These are phyloP conservation scores for Mongoloraphidia duomilia DNA, from an alignment of 2,888 invertebrate genomes.

Conservation along the genomic window DNA sequence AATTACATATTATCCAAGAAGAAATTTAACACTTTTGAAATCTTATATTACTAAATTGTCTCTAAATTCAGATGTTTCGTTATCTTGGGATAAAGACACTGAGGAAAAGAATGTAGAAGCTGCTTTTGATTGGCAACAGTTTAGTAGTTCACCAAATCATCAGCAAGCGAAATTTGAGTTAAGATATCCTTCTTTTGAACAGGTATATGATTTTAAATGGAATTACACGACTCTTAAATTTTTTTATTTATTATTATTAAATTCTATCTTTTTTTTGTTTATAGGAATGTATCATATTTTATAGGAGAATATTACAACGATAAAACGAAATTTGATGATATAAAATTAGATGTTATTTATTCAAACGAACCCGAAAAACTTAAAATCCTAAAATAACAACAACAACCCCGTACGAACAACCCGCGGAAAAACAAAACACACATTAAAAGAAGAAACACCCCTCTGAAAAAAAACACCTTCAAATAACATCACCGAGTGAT, in stretches of 20 bases:
- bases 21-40: conserved; percentile 48
- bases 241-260: not conserved
- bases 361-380: conserved; percentile 51
- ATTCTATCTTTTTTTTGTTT: conserved; percentile 17
- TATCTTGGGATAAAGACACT: conserved; percentile 47
- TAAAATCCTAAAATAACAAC: too few species aligned
- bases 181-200: conserved; percentile 62
- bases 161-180: conserved; percentile 49
- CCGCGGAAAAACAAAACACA: too few species aligned
- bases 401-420: too few species aligned
- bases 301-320: conserved; percentile 45
- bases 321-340: conserved; percentile 39
- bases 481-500: too few species aligned
- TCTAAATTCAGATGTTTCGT: conserved; percentile 47
- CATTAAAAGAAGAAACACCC: too few species aligned
- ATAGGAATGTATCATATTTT: conserved; percentile 52
- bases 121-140: conserved; percentile 37
- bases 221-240: not conserved
- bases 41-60: conserved; percentile 40
- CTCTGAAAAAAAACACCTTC: too few species aligned
- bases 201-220: conserved; percentile 31
- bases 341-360: conserved; percentile 53
- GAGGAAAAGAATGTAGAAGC: conserved; percentile 39
- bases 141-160: conserved; percentile 27
- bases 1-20: conserved; percentile 55